Conservation (phyloP, 2,888 invertebrate genomes). For the Acronicta leporina region DNA sequence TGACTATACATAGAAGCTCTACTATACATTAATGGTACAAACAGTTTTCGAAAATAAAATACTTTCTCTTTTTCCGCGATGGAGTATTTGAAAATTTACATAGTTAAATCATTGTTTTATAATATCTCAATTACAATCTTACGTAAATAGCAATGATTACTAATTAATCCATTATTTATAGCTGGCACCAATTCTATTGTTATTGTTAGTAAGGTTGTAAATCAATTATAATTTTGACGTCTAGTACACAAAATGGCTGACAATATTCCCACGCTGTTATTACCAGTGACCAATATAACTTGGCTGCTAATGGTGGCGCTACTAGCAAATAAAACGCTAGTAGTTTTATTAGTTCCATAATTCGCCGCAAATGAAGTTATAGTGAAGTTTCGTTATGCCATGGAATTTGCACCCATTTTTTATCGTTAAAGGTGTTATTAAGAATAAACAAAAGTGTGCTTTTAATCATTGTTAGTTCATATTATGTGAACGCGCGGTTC, state of each 20-base stretch:
- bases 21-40: too few species aligned
- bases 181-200: conserved; percentile 20
- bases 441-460: background rate
- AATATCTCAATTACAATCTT: too few species aligned
- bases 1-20: too few species aligned
- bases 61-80: too few species aligned
- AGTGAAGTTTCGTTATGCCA: background rate
- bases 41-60: too few species aligned
- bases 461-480: background rate
- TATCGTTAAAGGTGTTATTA: background rate
- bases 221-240: conserved; percentile 24
- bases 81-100: too few species aligned
- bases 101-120: too few species aligned
- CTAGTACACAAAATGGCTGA: conserved; percentile 12
- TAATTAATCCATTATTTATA: background rate
- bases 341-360: background rate
- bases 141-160: background rate
- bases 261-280: conserved; percentile 28
- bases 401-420: background rate
- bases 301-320: background rate
- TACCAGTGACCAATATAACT: conserved; percentile 8
- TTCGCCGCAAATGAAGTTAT: background rate
- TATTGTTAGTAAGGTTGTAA: conserved; percentile 12
- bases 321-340: background rate
- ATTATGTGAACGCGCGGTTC: background rate